These are phyloP conservation scores for Mustela lutreola DNA, from an alignment of 2,113 vertebrate genomes.

Conservation along the genomic window DNA sequence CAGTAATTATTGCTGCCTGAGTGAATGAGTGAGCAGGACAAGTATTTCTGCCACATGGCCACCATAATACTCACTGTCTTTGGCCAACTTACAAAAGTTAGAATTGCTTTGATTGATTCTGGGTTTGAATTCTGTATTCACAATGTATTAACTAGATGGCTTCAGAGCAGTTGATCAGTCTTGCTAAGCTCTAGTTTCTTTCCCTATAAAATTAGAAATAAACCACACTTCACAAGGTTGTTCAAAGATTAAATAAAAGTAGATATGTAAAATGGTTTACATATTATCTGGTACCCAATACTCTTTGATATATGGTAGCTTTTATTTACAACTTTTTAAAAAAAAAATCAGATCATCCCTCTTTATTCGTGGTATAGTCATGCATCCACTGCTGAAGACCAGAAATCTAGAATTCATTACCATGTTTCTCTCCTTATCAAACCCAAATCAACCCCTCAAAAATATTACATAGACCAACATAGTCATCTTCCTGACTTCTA, in stretches of 20 bases:
- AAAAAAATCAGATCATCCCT: not conserved
- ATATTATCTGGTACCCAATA: not conserved
- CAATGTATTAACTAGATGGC: not conserved
- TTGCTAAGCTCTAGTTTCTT: not conserved
- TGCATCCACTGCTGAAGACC: not conserved
- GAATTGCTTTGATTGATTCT: not conserved
- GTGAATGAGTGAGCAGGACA: not conserved
- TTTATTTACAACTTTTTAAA: not conserved
- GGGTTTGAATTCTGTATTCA: not conserved
- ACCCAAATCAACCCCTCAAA: not conserved
- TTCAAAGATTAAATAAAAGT: not conserved
- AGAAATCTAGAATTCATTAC: not conserved
- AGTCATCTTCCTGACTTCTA: not conserved
- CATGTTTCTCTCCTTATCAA: not conserved
- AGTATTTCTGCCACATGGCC: not conserved
- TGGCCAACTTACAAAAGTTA: not conserved
- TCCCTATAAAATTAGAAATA: not conserved
- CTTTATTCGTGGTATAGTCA: not conserved
- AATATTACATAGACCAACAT: not conserved
- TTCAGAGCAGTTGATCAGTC: not conserved
- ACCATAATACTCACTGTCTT: not conserved
- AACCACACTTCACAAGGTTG: not conserved
- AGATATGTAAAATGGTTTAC: not conserved
- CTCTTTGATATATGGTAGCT: not conserved
- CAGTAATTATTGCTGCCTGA: not conserved